Evolutionary conservation across 2,888 invertebrate species (phyloP).

Genomic region (Phyllotreta cruciferae): DNA sequence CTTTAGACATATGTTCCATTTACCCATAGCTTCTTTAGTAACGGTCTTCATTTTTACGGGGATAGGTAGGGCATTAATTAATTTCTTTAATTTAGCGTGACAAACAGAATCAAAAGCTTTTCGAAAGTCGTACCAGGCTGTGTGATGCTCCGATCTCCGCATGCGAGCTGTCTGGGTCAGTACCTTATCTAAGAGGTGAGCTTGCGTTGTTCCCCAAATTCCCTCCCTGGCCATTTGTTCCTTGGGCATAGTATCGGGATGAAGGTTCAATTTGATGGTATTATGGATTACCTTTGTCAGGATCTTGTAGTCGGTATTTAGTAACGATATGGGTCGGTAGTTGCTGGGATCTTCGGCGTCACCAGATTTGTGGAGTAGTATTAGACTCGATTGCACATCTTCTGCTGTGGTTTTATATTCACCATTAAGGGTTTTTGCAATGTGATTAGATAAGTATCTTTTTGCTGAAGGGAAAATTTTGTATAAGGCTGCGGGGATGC

Average conservation of each 20-base stretch:
- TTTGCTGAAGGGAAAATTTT: neutral
- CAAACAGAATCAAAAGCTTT: neutral
- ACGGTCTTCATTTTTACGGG: neutral
- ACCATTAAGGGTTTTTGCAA: neutral
- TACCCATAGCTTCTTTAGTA: neutral
- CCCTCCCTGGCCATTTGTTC: neutral
- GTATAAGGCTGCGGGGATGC: neutral
- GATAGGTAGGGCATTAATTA: neutral
- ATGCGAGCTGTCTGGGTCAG: neutral
- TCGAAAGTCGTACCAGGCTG: neutral
- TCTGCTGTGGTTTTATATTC: too few species aligned
- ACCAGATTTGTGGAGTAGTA: neutral
- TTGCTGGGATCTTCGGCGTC: neutral
- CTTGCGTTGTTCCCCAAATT: neutral
- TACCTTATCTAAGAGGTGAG: neutral
- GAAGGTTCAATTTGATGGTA: neutral
- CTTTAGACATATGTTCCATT: neutral
- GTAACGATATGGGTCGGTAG: neutral
- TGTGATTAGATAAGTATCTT: neutral
- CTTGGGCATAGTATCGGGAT: too few species aligned
- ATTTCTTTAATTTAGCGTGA: neutral
- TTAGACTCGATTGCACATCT: neutral
- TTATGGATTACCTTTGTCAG: neutral
- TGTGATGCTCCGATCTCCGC: neutral
- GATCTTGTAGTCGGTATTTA: too few species aligned